Conservation (phyloP, 2,113 vertebrate species). For the Leptodactylus fuscus region DNA sequence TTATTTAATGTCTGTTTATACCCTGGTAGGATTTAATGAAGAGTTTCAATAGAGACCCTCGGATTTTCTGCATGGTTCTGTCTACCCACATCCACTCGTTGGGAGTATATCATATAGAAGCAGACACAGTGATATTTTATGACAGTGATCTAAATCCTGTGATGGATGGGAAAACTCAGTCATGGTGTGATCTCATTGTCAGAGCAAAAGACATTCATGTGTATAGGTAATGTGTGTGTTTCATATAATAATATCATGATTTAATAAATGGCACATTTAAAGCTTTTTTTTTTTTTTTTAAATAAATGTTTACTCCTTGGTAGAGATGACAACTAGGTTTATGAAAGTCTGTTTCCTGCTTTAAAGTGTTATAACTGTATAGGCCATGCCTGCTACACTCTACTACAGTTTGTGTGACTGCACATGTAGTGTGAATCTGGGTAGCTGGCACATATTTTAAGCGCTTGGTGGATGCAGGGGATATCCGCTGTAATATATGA, state of each 20-base stretch:
- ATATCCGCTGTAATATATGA: no score
- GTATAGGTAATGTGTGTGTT: slow-evolving; percentile 77
- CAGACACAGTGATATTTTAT: slow-evolving; percentile 81
- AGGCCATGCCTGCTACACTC: no score
- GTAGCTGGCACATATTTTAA: no score
- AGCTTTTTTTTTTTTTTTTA: not conserved
- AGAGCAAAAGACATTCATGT: slow-evolving; percentile 84
- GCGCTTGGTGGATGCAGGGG: no score
- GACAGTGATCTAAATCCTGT: slow-evolving; percentile 83
- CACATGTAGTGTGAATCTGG: no score
- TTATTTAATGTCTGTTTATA: not conserved
- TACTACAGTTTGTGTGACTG: no score
- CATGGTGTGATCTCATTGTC: slow-evolving; percentile 84
- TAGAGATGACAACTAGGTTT: no score
- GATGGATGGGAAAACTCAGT: slow-evolving; percentile 81
- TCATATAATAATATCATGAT: not conserved
- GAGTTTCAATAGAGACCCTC: slow-evolving; percentile 81
- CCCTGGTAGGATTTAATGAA: slow-evolving; percentile 78
- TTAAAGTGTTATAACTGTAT: no score
- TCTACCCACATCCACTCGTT: slow-evolving; percentile 83
- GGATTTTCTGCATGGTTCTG: slow-evolving; percentile 83
- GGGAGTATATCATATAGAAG: slow-evolving; percentile 80
- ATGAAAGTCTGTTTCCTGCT: not conserved
- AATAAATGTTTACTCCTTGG: no score
- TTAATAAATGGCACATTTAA: not conserved